These are phyloP conservation scores for Crenichthys baileyi DNA, from an alignment of 2,797 vertebrate species.

Conservation along the genomic window DNA sequence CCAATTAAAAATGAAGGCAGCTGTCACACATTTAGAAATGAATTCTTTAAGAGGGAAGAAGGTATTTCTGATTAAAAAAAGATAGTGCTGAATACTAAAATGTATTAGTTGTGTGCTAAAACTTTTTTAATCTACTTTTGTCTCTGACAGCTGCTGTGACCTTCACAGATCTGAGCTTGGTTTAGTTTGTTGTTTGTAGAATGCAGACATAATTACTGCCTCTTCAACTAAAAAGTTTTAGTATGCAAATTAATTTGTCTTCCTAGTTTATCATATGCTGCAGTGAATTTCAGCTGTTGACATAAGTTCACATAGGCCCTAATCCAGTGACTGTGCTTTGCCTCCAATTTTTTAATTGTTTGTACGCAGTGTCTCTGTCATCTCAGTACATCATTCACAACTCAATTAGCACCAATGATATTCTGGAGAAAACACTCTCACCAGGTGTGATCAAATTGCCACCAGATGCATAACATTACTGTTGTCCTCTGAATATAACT, in stretches of 20 bases:
- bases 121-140: constrained; percentile 62
- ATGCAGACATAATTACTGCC: not conserved
- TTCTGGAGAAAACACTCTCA: not conserved
- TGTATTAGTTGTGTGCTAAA: constrained; percentile 42
- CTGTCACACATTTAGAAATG: constrained; percentile 54
- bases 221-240: not conserved
- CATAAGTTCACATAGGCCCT: not conserved
- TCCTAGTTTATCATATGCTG: not conserved
- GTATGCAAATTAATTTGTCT: not conserved
- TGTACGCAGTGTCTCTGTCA: not conserved
- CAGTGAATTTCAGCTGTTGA: not conserved
- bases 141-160: constrained; percentile 26
- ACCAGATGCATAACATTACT: not conserved
- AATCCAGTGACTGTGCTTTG: not conserved
- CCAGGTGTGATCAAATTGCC: not conserved
- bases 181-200: not conserved
- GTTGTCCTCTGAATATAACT: not conserved
- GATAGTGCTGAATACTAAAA: constrained; percentile 63
- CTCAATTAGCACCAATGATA: not conserved
- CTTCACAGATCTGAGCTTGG: constrained; percentile 32
- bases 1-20: constrained; percentile 49
- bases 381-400: not conserved
- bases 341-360: not conserved
- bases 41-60: constrained; percentile 26
- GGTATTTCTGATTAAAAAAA: constrained; percentile 50